Conservation (phyloP, 2,888 invertebrate species). For the Molorchus minor region DNA sequence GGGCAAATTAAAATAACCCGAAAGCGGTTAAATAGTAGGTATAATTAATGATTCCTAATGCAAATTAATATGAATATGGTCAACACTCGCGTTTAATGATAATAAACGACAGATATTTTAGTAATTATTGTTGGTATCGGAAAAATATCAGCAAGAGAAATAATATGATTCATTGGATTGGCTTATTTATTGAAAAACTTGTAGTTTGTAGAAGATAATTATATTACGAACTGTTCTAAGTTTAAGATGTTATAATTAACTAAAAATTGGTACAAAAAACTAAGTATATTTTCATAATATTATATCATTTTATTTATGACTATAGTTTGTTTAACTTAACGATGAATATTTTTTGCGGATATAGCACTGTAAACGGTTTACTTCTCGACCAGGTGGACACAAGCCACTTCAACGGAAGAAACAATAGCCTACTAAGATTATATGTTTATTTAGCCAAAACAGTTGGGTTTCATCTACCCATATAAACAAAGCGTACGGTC, state of each 20-base stretch:
- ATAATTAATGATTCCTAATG: conserved; percentile 14
- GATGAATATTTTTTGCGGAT: conserved; percentile 37
- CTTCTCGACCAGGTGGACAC: conserved; percentile 56
- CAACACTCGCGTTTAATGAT: conserved; percentile 9
- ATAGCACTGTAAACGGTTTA: conserved; percentile 45
- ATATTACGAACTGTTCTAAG: too few species aligned
- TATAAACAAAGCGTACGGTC: conserved; percentile 53
- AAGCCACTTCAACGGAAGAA: conserved; percentile 58
- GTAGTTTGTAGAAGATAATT: too few species aligned
- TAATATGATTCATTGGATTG: too few species aligned
- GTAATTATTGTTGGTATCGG: background rate
- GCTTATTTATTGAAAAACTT: too few species aligned
- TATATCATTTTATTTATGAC: too few species aligned
- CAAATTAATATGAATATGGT: background rate
- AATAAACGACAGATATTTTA: conserved; percentile 8
- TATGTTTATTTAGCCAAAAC: conserved; percentile 59
- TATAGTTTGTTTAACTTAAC: conserved; percentile 6
- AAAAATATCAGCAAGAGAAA: background rate
- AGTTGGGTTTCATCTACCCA: conserved; percentile 58
- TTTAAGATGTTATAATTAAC: too few species aligned
- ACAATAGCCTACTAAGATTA: conserved; percentile 56
- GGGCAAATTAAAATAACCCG: conserved; percentile 32
- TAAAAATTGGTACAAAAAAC: too few species aligned
- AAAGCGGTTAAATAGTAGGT: conserved; percentile 19
- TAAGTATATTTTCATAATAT: too few species aligned